Percentiles rank a stretch among this genome's conserved stretches.
These are phyloP conservation scores for Epinephelus lanceolatus DNA, from an alignment of 2,113 vertebrate species.

Conservation along the genomic window DNA sequence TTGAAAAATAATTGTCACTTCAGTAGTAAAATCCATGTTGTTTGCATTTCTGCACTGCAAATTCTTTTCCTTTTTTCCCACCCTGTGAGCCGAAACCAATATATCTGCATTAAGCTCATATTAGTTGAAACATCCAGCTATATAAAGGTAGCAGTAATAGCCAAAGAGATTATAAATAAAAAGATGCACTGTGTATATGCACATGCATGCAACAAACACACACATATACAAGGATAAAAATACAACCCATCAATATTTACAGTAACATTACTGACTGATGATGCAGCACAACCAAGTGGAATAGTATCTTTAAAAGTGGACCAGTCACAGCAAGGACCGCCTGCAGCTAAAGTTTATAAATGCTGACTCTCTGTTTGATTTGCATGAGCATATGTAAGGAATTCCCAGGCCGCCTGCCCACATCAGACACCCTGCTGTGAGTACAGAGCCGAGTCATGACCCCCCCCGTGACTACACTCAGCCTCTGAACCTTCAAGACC, in stretches of 20 bases:
- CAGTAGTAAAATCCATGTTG: neutral
- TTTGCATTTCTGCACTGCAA: neutral
- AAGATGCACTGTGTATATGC: neutral
- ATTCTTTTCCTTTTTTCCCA: neutral
- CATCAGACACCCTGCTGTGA: conserved; percentile 14
- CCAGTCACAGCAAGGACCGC: neutral
- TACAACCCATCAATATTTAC: no score
- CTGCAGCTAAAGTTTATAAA: neutral
- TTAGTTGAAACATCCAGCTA: neutral
- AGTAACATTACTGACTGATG: neutral
- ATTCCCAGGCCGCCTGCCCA: conserved; percentile 9
- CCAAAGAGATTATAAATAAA: neutral
- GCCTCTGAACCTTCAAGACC: conserved; percentile 36
- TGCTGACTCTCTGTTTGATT: neutral
- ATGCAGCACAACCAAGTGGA: neutral
- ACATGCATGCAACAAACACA: neutral
- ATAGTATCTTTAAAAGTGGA: neutral
- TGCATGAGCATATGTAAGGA: neutral
- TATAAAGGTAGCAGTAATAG: neutral
- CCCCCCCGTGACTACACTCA: neutral
- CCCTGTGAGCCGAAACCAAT: neutral
- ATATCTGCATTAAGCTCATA: neutral
- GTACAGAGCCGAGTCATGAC: conserved; percentile 16
- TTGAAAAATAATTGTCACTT: neutral
- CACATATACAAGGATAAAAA: neutral